Percentiles rank a stretch among this genome's conserved stretches.
Conservation (phyloP, 1,140 invertebrate genomes). For the Asbolus verrucosus region DNA sequence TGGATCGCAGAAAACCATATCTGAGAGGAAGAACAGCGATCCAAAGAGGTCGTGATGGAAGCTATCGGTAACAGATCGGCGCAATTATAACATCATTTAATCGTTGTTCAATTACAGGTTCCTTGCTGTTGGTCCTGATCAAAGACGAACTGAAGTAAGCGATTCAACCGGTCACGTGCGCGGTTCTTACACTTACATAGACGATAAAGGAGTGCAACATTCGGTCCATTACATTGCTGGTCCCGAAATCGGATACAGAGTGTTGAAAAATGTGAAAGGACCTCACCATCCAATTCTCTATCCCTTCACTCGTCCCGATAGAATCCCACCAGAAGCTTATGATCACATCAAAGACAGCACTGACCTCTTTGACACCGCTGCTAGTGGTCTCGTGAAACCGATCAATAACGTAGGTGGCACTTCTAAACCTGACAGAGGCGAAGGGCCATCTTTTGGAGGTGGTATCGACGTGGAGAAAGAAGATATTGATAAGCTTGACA, state of each 20-base stretch:
- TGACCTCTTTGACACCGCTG: constrained; percentile 66
- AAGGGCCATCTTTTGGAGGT: constrained; percentile 2
- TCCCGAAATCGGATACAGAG: constrained; percentile 79
- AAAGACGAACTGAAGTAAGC: constrained; percentile 76
- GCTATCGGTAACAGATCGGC: too few relatives aligned
- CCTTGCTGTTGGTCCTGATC: constrained; percentile 77
- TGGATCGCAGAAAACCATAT: constrained; percentile 68
- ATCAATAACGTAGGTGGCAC: constrained; percentile 63
- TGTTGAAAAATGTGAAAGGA: constrained; percentile 74
- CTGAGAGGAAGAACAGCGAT: constrained; percentile 72
- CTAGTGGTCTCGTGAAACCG: constrained; percentile 65
- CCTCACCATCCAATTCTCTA: constrained; percentile 68
- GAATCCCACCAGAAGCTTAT: constrained; percentile 65
- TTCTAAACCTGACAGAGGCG: constrained; percentile 3
- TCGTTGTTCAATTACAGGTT: constrained; percentile 66
- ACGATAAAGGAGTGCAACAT: constrained; percentile 78
- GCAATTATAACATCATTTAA: not conserved
- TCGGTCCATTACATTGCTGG: constrained; percentile 80
- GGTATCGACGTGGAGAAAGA: too few relatives aligned
- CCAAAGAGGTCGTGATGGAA: constrained; percentile 72
- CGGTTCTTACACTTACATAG: constrained; percentile 80
- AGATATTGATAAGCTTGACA: too few relatives aligned
- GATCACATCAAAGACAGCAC: constrained; percentile 65
- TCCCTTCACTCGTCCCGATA: constrained; percentile 64
- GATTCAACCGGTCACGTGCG: constrained; percentile 75